Base-by-base conservation (phyloP, 2,888 invertebrate species). In the Drosophila fulvimacula region DNA sequence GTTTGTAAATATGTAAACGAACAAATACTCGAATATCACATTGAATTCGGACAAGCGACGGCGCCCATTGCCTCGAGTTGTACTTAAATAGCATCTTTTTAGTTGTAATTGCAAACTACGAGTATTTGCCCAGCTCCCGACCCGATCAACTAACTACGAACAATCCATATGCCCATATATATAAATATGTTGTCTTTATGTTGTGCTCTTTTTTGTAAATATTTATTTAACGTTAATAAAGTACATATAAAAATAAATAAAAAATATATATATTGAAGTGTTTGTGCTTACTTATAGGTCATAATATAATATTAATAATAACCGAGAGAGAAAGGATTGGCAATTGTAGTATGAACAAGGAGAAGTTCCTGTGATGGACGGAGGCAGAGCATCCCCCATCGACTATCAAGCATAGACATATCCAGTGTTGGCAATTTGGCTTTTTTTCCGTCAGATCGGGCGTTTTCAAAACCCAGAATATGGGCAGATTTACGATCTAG, bases 201-300 rank as follows among this genome's bases (percentile, higher is more conserved):
- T 77, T 75, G 79, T 84, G 70, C 85, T 84, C 81, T 82, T 81
- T 82, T 87, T 87, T 90, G 89, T 90, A 90, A 90, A 90, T 90
- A 90, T 90, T 90, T 90, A 90, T 89, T 87, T 82, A 88, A 84
- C 63, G 73, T 87, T 81, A 86, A 88, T 86, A 88, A 86, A 86
- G 64, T 88, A 87, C 74, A 78, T 81, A 83, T 81, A 77, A 79
- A 76, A 88, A 79, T 80, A 74, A 76, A 79, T 64, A 77, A 65
- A 64, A 73, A 63, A 38, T 11, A 48, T 17, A 52, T 52, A 59
- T 49, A 55, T 24, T 56, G 30, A 17, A 24, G 4, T 36, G 13
- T 56, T 51, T n/a, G n/a, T n/a, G n/a, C n/a, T n/a, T n/a, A n/a
- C n/a, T n/a, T n/a, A n/a, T n/a, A n/a, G n/a, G n/a, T n/a, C n/a